Evolutionary conservation across 53 echinoderm and acorn worm genomes (phyloP), one percentile per base, ranked within the genome.

Genomic region (Stichopus horrens): DNA sequence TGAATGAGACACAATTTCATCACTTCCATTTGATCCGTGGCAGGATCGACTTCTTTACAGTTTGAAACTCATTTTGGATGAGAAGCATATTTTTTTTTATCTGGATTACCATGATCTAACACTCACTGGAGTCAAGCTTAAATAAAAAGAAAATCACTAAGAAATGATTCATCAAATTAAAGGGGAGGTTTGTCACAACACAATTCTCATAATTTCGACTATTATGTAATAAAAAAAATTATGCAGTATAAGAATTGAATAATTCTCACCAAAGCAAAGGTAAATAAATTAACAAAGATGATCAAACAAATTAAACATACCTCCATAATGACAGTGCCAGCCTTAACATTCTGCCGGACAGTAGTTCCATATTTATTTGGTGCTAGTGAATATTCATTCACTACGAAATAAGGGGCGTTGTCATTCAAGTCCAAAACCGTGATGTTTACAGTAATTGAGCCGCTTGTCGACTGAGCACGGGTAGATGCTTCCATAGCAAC

Each of bases 341-440:
- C 52, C 11, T 67, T 83, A 11, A 90, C 86, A 57, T 90, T 94
- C 53, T 97, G 95, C 57, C 89, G 93, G 16, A 97, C 79, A 4
- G 86, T 79, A 52, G 86, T 92, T 5, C 77, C 86, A 80, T 93
- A 97, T 11, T 79, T 75, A 55, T 93, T 93, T 73, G 16, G 52
- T 8, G 87, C 92, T 6, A 58, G 74, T 60, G 86, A 89, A 90
- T 88, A 93, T 52, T 88, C 65, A 84, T 95, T 97, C 37, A 22
- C 53, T 19, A 89, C 8, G 68, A 95, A 97, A 5, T 86, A n/a
- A 13, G 95, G 95, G 9, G 89, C 16, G 59, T 95, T 93, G 86
- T 97, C 97, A 80, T 95, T 95, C 8, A 89, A 57, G 73, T 97
- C 95, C 68, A 93, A 58, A 56, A 97, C 86, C 19, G 82, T 83